phyloP scores from a whole-genome alignment of 92 coral and sea anemone genomes.

The Hydrozoanthus gracilis region DNA sequence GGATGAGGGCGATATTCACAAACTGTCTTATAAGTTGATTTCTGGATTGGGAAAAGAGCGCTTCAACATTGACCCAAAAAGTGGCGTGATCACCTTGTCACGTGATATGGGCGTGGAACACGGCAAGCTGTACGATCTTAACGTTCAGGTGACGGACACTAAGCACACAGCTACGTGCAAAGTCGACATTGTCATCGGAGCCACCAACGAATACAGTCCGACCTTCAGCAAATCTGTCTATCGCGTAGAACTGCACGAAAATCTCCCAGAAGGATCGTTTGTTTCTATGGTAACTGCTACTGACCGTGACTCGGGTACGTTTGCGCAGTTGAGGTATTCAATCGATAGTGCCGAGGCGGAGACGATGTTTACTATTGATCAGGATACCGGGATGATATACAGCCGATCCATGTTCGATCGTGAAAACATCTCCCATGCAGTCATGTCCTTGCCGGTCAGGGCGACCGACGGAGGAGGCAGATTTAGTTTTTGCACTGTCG shows the following conservation, averaged over 20 bases:
- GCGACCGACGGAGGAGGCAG: constrained; percentile 97
- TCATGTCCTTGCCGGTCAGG: constrained; percentile 84
- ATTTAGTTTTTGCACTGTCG: constrained; percentile 89
- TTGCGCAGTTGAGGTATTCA: constrained; percentile 79
- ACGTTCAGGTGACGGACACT: constrained; percentile 84
- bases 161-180: constrained; percentile 68
- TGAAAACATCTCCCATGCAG: constrained; percentile 80
- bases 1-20: constrained; percentile 82
- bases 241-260: constrained; percentile 82
- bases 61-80: constrained; percentile 73
- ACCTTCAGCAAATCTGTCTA: constrained; percentile 79
- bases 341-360: constrained; percentile 87
- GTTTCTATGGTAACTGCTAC: constrained; percentile 98
- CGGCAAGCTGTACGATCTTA: constrained; percentile 84
- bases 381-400: constrained; percentile 91
- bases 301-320: constrained; percentile 89
- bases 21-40: constrained; percentile 73
- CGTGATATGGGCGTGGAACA: constrained; percentile 79
- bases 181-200: constrained; percentile 92
- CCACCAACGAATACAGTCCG: constrained; percentile 93
- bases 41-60: constrained; percentile 79
- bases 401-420: constrained; percentile 91
- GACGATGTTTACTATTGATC: constrained; percentile 87
- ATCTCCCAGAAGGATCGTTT: constrained; percentile 88
- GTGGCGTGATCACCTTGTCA: constrained; percentile 93